Conservation (phyloP, 1,140 invertebrate species). For the Aphelinus certus region DNA sequence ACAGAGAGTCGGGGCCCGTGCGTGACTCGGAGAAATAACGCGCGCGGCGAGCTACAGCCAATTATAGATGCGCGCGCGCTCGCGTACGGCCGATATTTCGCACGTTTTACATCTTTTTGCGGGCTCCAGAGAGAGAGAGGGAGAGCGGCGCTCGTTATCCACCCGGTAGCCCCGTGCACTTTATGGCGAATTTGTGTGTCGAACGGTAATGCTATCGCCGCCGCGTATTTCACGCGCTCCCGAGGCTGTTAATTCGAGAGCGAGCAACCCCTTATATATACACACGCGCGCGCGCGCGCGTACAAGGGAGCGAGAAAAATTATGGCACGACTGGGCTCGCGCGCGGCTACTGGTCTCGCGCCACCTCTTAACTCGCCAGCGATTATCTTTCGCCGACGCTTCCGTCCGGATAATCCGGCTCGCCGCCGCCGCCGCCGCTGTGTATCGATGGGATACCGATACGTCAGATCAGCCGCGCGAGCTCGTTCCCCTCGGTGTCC, state of each 20-base stretch:
- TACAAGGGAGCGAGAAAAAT: no score
- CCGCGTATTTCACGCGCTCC: constrained; percentile 15
- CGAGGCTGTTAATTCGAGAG: neutral
- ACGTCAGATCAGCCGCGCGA: no score
- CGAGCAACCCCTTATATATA: no score
- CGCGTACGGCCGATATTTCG: constrained; percentile 13
- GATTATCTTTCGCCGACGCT: neutral
- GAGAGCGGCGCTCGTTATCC: constrained; percentile 25
- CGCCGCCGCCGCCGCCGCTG: no score
- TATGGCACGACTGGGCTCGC: no score
- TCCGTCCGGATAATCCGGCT: no score
- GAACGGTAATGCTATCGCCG: constrained; percentile 27
- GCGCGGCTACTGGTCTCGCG: no score
- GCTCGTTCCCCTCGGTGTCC: no score
- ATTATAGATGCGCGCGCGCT: no score
- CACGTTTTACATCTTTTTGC: constrained; percentile 38
- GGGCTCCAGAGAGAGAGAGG: neutral
- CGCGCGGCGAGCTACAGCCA: constrained; percentile 24
- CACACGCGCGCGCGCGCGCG: no score
- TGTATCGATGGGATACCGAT: no score
- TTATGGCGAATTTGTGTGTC: constrained; percentile 26
- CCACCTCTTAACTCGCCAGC: neutral
- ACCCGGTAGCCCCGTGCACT: constrained; percentile 12
- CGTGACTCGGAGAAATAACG: constrained; percentile 58
- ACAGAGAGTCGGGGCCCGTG: constrained; percentile 37